A percentile compares a stretch with the other conserved stretches of the same genome.
phyloP scores from a whole-genome alignment of 2,888 invertebrate genomes.

The Tenthredo notha region DNA sequence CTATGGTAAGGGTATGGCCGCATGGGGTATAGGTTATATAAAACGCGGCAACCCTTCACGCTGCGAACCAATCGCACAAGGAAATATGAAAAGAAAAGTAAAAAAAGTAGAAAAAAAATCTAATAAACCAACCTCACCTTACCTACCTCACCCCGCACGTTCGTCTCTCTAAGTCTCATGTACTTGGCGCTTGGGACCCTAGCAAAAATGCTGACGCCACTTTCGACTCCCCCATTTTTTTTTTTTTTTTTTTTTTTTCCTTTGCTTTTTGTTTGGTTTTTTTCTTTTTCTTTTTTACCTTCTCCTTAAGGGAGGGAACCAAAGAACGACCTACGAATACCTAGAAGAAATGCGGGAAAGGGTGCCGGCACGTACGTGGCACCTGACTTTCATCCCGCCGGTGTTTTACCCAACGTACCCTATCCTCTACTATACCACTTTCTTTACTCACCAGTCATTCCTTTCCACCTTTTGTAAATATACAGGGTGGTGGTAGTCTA shows the following conservation, averaged over 20 bases:
- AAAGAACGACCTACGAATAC: constrained; percentile 40
- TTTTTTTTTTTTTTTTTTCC: background rate
- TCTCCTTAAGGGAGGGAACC: constrained; percentile 1
- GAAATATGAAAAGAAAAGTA: constrained; percentile 27
- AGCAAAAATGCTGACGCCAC: constrained; percentile 49
- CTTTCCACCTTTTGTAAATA: constrained; percentile 11
- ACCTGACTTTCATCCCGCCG: constrained; percentile 34
- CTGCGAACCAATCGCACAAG: constrained; percentile 26
- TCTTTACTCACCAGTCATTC: constrained; percentile 1
- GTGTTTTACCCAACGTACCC: constrained; percentile 18
- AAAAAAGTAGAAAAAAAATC: background rate
- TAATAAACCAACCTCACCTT: constrained; percentile 38
- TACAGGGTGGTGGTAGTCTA: background rate
- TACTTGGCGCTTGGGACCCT: constrained; percentile 30
- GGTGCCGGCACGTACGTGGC: constrained; percentile 43
- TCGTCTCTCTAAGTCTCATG: constrained; percentile 35
- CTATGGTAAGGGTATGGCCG: background rate
- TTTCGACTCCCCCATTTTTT: constrained; percentile 17
- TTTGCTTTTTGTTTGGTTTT: background rate
- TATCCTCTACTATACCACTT: background rate
- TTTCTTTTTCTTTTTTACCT: background rate
- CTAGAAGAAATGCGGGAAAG: constrained; percentile 43
- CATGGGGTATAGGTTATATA: background rate
- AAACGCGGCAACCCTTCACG: constrained; percentile 16
- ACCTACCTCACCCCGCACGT: constrained; percentile 14